phyloP scores from a whole-genome alignment of 64 coral and sea anemone genomes.

The Hydrozoanthus tunicans region DNA sequence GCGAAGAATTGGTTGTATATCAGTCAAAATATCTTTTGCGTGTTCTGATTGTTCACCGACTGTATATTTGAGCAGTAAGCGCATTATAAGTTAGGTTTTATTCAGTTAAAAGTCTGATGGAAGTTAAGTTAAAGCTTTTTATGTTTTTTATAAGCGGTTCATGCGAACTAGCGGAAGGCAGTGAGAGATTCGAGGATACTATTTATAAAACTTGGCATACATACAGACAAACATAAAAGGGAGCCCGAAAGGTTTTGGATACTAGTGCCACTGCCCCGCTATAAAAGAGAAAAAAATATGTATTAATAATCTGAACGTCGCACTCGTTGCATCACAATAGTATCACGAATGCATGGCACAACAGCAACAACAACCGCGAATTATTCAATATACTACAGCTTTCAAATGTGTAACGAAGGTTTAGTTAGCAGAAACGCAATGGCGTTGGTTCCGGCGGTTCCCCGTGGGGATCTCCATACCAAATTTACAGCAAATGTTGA shows the following conservation, averaged over 20 bases:
- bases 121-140: conserved; percentile 29
- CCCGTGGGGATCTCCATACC: no score
- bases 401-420: no score
- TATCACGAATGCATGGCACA: background rate
- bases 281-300: conserved; percentile 29
- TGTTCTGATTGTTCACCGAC: background rate
- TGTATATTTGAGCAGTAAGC: background rate
- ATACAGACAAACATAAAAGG: conserved; percentile 45
- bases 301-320: conserved; percentile 5
- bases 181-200: background rate
- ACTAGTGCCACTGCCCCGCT: conserved; percentile 39
- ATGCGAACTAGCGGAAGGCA: background rate
- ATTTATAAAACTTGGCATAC: conserved; percentile 8
- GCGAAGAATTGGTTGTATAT: background rate
- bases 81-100: background rate
- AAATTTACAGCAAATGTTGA: no score
- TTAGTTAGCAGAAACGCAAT: no score
- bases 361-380: background rate
- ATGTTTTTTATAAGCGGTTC: background rate
- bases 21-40: background rate
- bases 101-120: conserved; percentile 1
- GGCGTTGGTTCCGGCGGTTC: no score
- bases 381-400: no score
- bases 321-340: background rate
- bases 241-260: conserved; percentile 44